A percentile compares a stretch with the other conserved stretches of the same genome.
Evolutionary conservation across 1,140 invertebrate species (phyloP).

Genomic region (Meloidogyne chitwoodi): DNA sequence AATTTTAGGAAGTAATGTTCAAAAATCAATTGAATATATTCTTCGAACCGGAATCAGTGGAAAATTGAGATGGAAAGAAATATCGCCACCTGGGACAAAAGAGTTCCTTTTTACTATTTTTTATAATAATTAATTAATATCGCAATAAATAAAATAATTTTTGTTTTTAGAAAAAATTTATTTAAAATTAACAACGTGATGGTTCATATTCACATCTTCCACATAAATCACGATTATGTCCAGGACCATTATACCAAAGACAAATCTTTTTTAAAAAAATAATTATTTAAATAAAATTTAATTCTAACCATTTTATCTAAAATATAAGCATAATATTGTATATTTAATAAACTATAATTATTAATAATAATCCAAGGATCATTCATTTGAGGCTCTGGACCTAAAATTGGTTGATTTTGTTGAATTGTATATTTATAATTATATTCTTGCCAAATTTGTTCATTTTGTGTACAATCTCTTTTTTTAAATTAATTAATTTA

Average conservation of each 20-base stretch:
- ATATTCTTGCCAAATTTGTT: background rate
- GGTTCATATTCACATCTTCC: constrained; percentile 18
- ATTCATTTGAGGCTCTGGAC: background rate
- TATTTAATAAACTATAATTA: background rate
- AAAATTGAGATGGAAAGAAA: too few species aligned
- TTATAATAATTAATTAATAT: too few species aligned
- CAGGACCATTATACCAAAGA: constrained; percentile 12
- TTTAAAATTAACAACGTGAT: background rate
- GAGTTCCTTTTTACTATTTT: too few species aligned
- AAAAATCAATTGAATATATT: too few species aligned
- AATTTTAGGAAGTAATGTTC: too few species aligned
- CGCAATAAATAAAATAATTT: too few species aligned
- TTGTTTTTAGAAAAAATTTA: background rate
- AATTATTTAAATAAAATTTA: background rate
- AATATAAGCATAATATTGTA: constrained; percentile 2
- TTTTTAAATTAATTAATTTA: background rate
- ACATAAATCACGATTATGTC: background rate
- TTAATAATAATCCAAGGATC: constrained; percentile 11
- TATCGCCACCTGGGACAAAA: too few species aligned
- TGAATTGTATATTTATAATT: background rate
- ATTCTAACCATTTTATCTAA: constrained; percentile 2
- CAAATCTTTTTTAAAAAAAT: background rate
- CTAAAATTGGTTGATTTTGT: background rate
- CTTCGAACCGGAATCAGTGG: too few species aligned
- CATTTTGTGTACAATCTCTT: background rate